Conservation (phyloP, 2,888 invertebrate species). For the Lithodes maja region DNA sequence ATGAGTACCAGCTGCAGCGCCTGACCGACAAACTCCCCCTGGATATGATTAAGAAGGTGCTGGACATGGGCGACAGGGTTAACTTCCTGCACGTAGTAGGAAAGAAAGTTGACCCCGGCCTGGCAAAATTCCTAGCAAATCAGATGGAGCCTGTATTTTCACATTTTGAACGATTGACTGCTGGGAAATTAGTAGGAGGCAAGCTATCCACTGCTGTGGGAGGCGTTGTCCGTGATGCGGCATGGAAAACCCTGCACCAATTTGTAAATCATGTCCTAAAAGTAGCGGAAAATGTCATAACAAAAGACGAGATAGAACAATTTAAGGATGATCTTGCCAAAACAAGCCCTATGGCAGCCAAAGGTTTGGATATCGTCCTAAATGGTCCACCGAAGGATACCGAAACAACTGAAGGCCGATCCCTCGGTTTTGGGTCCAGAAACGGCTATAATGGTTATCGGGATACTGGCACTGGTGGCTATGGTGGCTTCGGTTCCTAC, state of each 20-base stretch:
- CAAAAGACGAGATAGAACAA: slow-evolving; percentile 45
- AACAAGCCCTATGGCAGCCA: slow-evolving; percentile 57
- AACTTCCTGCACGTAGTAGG: slow-evolving; percentile 63
- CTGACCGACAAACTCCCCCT: slow-evolving; percentile 45
- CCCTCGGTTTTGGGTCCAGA: slow-evolving; percentile 6
- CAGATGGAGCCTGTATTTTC: slow-evolving; percentile 45
- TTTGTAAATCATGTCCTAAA: slow-evolving; percentile 53
- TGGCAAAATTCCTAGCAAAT: slow-evolving; percentile 46
- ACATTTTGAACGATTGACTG: slow-evolving; percentile 41
- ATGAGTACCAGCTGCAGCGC: slow-evolving; percentile 47
- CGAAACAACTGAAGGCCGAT: slow-evolving; percentile 31
- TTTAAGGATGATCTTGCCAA: slow-evolving; percentile 47
- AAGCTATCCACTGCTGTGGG: slow-evolving; percentile 31
- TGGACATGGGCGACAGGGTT: slow-evolving; percentile 63
- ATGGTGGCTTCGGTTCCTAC: slow-evolving; percentile 44
- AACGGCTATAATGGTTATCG: slow-evolving; percentile 29
- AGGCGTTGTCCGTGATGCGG: slow-evolving; percentile 43
- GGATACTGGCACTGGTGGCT: slow-evolving; percentile 31
- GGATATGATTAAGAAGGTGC: slow-evolving; percentile 55
- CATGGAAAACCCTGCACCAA: slow-evolving; percentile 61
- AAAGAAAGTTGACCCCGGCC: slow-evolving; percentile 60
- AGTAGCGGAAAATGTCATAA: slow-evolving; percentile 43
- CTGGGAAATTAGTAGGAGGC: slow-evolving; percentile 34
- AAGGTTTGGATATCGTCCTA: slow-evolving; percentile 48
- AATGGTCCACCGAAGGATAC: slow-evolving; percentile 31